Conservation (phyloP, 2,888 invertebrate genomes). For the Bursaphelenchus okinawaensis region DNA sequence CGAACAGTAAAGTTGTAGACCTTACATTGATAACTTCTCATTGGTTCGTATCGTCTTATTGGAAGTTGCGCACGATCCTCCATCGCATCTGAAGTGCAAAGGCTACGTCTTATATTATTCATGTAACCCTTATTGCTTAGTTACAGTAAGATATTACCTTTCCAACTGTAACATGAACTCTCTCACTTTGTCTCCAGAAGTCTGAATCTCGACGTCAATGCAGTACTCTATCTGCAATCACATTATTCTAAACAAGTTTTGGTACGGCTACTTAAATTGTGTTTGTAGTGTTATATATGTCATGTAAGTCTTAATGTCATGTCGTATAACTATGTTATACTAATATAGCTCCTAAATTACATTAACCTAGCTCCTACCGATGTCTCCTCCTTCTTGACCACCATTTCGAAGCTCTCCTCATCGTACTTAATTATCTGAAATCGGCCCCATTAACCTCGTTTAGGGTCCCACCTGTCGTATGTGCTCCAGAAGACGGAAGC, state of each 20-base stretch:
- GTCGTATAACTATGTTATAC: too few species aligned
- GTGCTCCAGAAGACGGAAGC: background rate
- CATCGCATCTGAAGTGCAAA: background rate
- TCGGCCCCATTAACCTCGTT: too few species aligned
- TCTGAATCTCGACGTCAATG: background rate
- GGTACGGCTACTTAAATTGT: too few species aligned
- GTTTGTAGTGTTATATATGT: too few species aligned
- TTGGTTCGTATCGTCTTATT: background rate
- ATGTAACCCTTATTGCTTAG: background rate
- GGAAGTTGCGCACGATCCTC: background rate
- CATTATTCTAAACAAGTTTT: too few species aligned
- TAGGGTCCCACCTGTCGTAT: background rate
- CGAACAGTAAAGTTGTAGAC: background rate
- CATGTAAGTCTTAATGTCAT: too few species aligned
- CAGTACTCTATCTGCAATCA: background rate
- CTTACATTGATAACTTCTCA: background rate
- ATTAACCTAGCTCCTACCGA: too few species aligned
- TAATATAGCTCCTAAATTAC: too few species aligned
- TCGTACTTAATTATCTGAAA: background rate
- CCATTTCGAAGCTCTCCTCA: background rate
- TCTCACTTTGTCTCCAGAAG: background rate
- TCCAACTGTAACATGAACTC: conserved; percentile 1
- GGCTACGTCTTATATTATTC: background rate
- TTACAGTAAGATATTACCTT: conserved; percentile 4
- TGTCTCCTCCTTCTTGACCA: background rate